Evolutionary conservation across 1,140 invertebrate genomes (phyloP).

Genomic region (Hesperophylax magnus): DNA sequence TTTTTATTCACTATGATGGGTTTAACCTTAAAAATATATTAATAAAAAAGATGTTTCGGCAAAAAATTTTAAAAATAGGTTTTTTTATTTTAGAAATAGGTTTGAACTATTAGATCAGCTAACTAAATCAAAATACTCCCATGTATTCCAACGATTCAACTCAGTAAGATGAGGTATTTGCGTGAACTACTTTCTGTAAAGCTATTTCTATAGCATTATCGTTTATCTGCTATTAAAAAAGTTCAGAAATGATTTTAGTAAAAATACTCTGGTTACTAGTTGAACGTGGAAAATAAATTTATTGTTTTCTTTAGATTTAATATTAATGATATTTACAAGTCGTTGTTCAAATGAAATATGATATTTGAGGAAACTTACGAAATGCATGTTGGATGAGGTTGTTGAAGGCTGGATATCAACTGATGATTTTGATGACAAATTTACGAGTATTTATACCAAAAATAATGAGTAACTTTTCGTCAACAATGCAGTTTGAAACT

Average conservation of each 20-base stretch:
- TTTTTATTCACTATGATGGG: too few species aligned
- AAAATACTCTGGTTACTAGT: background rate
- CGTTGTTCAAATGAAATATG: background rate
- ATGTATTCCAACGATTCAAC: too few species aligned
- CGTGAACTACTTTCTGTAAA: too few species aligned
- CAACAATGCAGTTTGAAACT: too few species aligned
- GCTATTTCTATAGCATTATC: background rate
- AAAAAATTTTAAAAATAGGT: too few species aligned
- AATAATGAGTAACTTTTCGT: too few species aligned
- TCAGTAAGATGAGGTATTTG: too few species aligned
- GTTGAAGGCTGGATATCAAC: constrained; percentile 10
- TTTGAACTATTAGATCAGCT: too few species aligned
- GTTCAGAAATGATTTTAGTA: background rate
- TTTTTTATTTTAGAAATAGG: too few species aligned
- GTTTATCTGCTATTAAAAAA: background rate
- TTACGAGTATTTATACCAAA: background rate
- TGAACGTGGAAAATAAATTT: background rate
- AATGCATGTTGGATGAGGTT: constrained; percentile 21
- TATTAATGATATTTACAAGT: background rate
- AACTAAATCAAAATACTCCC: too few species aligned
- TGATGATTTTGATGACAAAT: constrained; percentile 6
- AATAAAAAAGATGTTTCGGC: too few species aligned
- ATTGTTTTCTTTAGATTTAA: background rate
- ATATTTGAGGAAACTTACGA: constrained; percentile 21
- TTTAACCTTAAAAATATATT: too few species aligned